These are phyloP conservation scores for Calliphora vicina DNA, from an alignment of 1,140 invertebrate genomes.

Conservation along the genomic window DNA sequence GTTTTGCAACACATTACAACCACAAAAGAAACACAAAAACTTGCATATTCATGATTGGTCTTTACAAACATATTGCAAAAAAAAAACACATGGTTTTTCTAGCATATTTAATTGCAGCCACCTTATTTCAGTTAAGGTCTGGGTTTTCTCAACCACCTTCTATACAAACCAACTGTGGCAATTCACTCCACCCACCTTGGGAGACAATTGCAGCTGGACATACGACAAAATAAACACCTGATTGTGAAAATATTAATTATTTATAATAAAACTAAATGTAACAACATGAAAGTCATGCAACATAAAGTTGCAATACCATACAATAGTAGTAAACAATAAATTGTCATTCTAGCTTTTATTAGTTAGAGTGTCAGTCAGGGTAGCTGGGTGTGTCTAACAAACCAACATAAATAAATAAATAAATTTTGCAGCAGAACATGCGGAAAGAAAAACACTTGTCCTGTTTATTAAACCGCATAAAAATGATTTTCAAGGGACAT, in stretches of 20 bases:
- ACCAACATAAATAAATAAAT: no score
- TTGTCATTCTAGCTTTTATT: neutral
- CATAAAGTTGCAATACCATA: neutral
- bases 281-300: neutral
- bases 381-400: no score
- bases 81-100: neutral
- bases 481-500: conserved; percentile 2
- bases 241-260: neutral
- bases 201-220: no score
- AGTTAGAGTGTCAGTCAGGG: no score
- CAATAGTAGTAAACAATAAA: conserved; percentile 1
- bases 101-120: neutral
- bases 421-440: no score
- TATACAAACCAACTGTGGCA: neutral
- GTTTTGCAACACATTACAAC: no score
- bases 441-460: neutral
- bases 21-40: no score
- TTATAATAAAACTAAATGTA: neutral
- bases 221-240: neutral
- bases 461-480: neutral
- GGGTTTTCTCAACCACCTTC: neutral
- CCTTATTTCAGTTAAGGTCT: neutral
- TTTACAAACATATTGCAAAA: no score
- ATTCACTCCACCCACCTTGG: no score
- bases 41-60: no score